Evolutionary conservation across 2,113 vertebrate species (phyloP), one percentile per base, ranked within the genome.

Genomic region (Zeus faber): DNA sequence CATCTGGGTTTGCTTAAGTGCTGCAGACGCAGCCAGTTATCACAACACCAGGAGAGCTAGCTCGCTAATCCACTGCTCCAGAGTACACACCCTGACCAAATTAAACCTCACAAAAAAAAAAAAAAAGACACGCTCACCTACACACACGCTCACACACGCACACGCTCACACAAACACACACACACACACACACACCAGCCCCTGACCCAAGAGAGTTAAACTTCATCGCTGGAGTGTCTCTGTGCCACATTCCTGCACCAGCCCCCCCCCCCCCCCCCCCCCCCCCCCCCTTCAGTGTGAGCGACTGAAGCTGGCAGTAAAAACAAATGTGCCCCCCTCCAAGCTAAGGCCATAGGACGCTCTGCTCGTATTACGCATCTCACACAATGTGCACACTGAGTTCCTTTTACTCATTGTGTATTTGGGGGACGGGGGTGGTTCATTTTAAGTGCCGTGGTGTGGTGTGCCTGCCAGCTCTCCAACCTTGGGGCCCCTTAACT

Each of bases 1-100:
- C 89, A 90, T 88, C 81, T 90, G 88, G 86, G 80, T 67, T 37
- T 54, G 57, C 83, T 88, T 88, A 88, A 58, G 50, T 25, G 41
- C 49, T 8, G 54, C 75, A 84, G 85, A 79, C 62, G 39, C 54
- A 51, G 77, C 67, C 80, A 54, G 74, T 86, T 87, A 86, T 86
- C 85, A 85, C 73, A 82, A 81, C 77, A 81, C 72, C 24, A 35
- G 58, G 67, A 65, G 67, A 64, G 67, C 58, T 58, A 37, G 55
- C 33, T 61, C 1, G 37, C 67, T 81, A 82, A 86, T 83, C 81
- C 62, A 58, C 59, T 23, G 62, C 22, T 16, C 55, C 72, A 59
- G 67, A 54, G 33, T 18, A 26, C 37, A 40, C 49, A 67, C 58
- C 65, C 66, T 58, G 67, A 62, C 67, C 56, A 80, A 85, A 86